A percentile compares a stretch with the other conserved stretches of the same genome.
Evolutionary conservation across 2,888 invertebrate genomes (phyloP).

Genomic region (Andrena chrysosceles): DNA sequence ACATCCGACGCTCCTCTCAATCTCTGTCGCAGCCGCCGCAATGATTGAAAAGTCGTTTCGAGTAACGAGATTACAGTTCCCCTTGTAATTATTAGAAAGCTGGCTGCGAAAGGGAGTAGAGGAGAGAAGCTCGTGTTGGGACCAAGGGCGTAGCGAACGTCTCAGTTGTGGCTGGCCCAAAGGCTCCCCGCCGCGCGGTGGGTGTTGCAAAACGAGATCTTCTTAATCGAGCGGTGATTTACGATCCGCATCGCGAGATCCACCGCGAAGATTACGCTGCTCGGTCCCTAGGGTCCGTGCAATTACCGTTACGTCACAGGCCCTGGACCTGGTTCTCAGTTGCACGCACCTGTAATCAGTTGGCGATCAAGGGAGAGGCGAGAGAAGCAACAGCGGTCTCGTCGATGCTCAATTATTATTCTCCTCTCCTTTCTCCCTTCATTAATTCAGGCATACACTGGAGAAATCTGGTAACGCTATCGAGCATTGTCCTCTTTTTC

Average conservation of each 20-base stretch:
- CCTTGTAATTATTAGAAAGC: neutral
- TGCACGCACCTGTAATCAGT: constrained; percentile 43
- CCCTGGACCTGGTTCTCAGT: constrained; percentile 17
- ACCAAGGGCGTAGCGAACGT: constrained; percentile 44
- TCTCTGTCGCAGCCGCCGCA: neutral
- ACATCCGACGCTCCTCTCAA: no score
- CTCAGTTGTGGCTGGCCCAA: neutral
- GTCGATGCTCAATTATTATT: neutral
- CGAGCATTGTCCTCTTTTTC: neutral
- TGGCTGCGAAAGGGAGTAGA: neutral
- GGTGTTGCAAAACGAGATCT: constrained; percentile 76
- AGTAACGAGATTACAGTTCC: neutral
- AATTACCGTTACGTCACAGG: constrained; percentile 62
- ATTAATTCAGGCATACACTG: neutral
- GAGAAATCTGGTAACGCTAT: neutral
- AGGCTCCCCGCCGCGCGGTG: constrained; percentile 48
- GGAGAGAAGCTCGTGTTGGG: constrained; percentile 7
- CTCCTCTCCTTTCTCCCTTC: neutral
- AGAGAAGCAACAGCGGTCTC: neutral
- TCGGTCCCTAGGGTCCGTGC: constrained; percentile 61
- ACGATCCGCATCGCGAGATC: constrained; percentile 69
- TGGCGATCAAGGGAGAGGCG: neutral
- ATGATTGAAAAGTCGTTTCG: neutral
- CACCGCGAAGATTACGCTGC: constrained; percentile 70
- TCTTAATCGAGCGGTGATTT: constrained; percentile 77